Base-by-base conservation (phyloP, 2,888 invertebrate species). In the Zaprionus obscuricornis region DNA sequence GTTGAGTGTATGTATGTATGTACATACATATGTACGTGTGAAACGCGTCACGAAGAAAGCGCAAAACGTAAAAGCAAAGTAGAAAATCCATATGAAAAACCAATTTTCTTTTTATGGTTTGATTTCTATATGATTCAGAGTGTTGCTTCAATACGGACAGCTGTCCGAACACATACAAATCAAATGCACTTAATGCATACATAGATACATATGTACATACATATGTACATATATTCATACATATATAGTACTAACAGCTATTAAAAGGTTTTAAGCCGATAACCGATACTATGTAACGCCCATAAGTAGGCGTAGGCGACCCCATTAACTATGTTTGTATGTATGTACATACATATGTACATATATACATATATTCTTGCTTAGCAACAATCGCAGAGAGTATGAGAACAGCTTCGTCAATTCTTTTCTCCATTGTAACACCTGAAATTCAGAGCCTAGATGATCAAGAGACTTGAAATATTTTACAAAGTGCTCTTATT, bases 101-200 rank as follows among this genome's bases (percentile, higher is more conserved):
- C 66, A 64, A 77, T 82, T 77, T 74, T 64, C 49, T 73, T 79
- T 79, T 81, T 54, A 74, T 51, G 64, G 29, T 39, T 73, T 58
- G 54, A 64, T 74, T 64, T 68, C 64, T 67, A 58, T 62, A 62
- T 67, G 49, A 49, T 47, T 50, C 29, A 29, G 14, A 34, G 37
- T 33, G 27, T 50, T 40, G 6, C 51, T 50, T 11, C 10, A n/a
- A n/a, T n/a, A n/a, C n/a, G n/a, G n/a, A 34, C 20, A 65, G 34
- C 46, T 64, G 65, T 69, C 56, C 47, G 43, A 66, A 65, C 34
- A n/a, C n/a, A n/a, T n/a, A n/a, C n/a, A n/a, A n/a, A n/a, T n/a
- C n/a, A n/a, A n/a, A n/a, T n/a, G n/a, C n/a, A n/a, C n/a, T n/a
- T n/a, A n/a, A n/a, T n/a, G n/a, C 5, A 62, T 16, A n/a, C 13